Evolutionary conservation across 2,797 vertebrate species (phyloP), one percentile per base, ranked within the genome.

Genomic region (Australoheros facetus): DNA sequence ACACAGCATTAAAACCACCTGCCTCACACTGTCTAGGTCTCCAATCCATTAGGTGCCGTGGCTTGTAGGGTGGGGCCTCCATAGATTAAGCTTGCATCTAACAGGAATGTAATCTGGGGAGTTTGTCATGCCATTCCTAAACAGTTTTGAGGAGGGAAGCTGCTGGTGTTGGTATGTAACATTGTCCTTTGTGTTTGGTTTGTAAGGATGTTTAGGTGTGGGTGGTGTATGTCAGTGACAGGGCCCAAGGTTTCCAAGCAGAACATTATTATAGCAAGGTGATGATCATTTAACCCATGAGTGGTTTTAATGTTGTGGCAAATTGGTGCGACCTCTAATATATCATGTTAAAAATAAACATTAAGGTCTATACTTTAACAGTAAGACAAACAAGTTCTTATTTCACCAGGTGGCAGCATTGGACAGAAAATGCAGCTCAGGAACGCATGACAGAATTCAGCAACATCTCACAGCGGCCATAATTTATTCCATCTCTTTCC

Each of bases 401-500:
- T 37, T 7, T 26, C 92, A 94, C 84, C 84, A 96, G 95, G 77
- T 94, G 95, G 95, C 93, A 93, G 92, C 92, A 92, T 95, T 91
- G 90, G 30, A 91, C 79, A 86, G 80, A 34, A 76, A 92, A 94
- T 95, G 42, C 13, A 73, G 39, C 56, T 14, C 53, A 45, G 70
- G 58, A 64, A 78, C 74, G 12, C 19, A 16, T 75, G 51, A 58
- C 26, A 79, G 73, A 89, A 86, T 82, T 87, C 82, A 59, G 75
- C 19, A 80, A 73, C n/a, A 66, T 88, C 83, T 87, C 87, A 91
- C 55, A 73, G 59, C 26, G 73, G 30, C 71, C 73, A 70, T 86
- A 87, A 92, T 89, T 89, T 88, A 90, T 90, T 92, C 83, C 56
- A 85, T 83, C 72, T 84, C 42, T 81, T 71, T 85, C 77, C 72